Conservation (phyloP, 2,113 vertebrate species). For the Dryoscopus gambensis region DNA sequence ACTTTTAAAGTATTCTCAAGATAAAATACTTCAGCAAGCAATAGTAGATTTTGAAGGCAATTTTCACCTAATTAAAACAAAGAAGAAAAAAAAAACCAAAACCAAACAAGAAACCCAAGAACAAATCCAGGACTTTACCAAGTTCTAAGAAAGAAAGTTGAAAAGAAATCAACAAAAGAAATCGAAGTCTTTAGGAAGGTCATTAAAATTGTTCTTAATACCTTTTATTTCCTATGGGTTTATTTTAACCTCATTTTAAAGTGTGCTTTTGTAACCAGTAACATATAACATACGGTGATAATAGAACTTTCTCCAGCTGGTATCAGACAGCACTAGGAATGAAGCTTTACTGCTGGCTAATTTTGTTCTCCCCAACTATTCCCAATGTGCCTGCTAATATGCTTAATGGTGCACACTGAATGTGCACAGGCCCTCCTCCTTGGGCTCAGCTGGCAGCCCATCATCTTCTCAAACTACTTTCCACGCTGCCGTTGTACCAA, state of each 20-base stretch:
- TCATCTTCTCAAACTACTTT: neutral
- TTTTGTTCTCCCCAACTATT: neutral
- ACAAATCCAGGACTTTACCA: neutral
- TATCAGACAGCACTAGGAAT: neutral
- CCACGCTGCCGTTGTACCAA: neutral
- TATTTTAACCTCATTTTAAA: neutral
- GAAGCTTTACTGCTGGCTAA: neutral
- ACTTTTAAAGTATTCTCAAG: neutral
- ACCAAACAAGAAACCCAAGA: neutral
- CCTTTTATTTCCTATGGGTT: neutral
- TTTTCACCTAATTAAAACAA: neutral
- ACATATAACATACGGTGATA: neutral
- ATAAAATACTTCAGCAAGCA: neutral
- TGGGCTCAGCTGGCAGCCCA: neutral
- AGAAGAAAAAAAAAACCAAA: neutral
- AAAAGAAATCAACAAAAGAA: neutral
- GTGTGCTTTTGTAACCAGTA: neutral
- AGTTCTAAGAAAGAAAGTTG: neutral
- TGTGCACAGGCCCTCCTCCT: neutral
- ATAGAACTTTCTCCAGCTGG: neutral
- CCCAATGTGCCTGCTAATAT: neutral
- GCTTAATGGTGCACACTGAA: accelerated
- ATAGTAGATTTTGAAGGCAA: neutral
- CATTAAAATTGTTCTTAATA: neutral
- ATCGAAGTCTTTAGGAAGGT: neutral